These are phyloP conservation scores for Oreortyx pictus DNA, from an alignment of 2,797 vertebrate species.

Conservation along the genomic window DNA sequence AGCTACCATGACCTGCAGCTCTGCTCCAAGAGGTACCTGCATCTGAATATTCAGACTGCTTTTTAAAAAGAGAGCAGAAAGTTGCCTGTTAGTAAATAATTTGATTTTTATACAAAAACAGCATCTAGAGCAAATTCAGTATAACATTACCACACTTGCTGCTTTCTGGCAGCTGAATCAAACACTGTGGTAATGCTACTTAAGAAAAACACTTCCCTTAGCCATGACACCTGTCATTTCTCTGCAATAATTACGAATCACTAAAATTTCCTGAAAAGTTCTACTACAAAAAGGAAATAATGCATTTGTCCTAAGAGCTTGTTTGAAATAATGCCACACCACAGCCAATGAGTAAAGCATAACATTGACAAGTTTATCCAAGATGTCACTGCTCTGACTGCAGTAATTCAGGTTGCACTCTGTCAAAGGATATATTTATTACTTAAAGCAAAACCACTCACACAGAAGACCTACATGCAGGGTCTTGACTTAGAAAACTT, in stretches of 20 bases:
- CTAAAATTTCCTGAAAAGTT: neutral
- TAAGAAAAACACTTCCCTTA: conserved; percentile 4
- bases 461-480: neutral
- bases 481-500: neutral
- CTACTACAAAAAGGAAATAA: neutral
- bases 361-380: neutral
- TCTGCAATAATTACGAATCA: neutral
- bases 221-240: neutral
- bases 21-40: neutral
- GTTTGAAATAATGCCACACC: neutral
- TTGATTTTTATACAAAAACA: neutral
- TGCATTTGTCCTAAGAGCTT: neutral
- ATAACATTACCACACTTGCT: neutral
- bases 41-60: neutral
- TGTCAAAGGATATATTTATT: neutral
- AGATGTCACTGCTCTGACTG: neutral
- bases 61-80: neutral
- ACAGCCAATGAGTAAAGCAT: neutral
- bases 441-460: neutral
- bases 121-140: neutral
- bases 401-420: neutral
- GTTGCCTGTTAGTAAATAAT: neutral
- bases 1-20: neutral
- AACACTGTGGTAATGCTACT: neutral
- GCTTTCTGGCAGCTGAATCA: neutral